These are phyloP conservation scores for Xestia rhomboidea DNA, from an alignment of 2,888 invertebrate species.

Conservation along the genomic window DNA sequence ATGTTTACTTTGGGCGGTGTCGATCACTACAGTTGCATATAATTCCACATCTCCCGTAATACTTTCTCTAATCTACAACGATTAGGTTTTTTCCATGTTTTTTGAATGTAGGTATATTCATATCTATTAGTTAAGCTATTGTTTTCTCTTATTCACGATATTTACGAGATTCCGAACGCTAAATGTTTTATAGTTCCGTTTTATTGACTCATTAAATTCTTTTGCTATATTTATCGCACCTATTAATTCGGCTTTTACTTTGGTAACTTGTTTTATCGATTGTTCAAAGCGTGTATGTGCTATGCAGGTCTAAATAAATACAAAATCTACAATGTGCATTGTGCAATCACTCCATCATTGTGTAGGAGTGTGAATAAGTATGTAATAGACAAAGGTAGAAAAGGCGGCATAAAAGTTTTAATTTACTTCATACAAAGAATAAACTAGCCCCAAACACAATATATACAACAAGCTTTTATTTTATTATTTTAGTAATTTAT, in stretches of 20 bases:
- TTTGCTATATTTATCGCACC: slow-evolving; percentile 5
- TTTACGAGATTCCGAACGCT: slow-evolving; percentile 31
- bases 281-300: neutral
- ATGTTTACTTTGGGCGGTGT: slow-evolving; percentile 8
- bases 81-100: slow-evolving; percentile 43
- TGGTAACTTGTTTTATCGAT: slow-evolving; percentile 20
- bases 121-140: slow-evolving; percentile 30
- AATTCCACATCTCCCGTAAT: slow-evolving; percentile 13
- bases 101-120: slow-evolving; percentile 21
- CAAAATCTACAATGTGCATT: no score
- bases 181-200: slow-evolving; percentile 44
- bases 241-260: slow-evolving; percentile 20
- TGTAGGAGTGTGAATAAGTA: neutral
- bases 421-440: slow-evolving; percentile 7
- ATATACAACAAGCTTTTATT: neutral
- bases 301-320: neutral
- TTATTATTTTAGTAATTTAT: neutral
- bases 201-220: slow-evolving; percentile 35
- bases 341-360: neutral
- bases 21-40: slow-evolving; percentile 21
- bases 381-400: neutral
- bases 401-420: neutral
- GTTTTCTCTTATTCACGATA: slow-evolving; percentile 52
- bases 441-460: neutral
- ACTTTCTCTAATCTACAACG: slow-evolving; percentile 57